Base-by-base conservation (phyloP, 2,888 invertebrate genomes). In the Tachina lurida region DNA sequence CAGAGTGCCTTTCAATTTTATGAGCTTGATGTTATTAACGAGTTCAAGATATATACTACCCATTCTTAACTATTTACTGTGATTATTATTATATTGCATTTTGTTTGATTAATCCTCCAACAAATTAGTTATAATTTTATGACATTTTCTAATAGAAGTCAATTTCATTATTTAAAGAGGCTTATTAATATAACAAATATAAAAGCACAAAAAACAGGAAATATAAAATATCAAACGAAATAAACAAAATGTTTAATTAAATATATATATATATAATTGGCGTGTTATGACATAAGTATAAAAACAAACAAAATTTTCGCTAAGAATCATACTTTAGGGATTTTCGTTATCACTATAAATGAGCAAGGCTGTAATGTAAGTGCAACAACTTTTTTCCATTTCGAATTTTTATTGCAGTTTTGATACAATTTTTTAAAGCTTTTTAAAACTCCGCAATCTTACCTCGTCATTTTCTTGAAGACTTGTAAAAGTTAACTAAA, bases 121-220 rank as follows among this genome's bases (percentile, higher is more conserved):
- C n/a, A 67, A 67, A 80, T 78, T 62, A 78, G 47, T 84, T 79
- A 67, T 71, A 71, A 62, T 63, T 54, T 75, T 45, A 15, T 62
- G 80, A 76, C 75, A 84, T 45, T 71, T 80, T 75, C 75, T 47
- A 75, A 67, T 75, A 75, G 65, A 43, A 70, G 49, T 74, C 70
- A 63, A 79, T 62, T 80, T 52, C 68, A 63, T 58, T 77, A 56
- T 76, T 71, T 52, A 67, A 60, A 71, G 41, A 58, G 47, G 13
- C 63, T 71, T 73, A 79, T 19, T 62, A 62, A 13, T 49, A 19
- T 49, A 74, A 63, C 39, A 43, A 31, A 12, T 54, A 31, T 9
- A 45, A n/a, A 45, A 45, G 49, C 39, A 39, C 0, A 39, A 10
- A 56, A 17, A 41, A 41, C 58, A 15, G 10, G 41, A 49, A 8